A percentile compares a stretch with the other conserved stretches of the same genome.
These are phyloP conservation scores for Lasiurus cinereus DNA, from an alignment of 2,113 vertebrate species.

Conservation along the genomic window DNA sequence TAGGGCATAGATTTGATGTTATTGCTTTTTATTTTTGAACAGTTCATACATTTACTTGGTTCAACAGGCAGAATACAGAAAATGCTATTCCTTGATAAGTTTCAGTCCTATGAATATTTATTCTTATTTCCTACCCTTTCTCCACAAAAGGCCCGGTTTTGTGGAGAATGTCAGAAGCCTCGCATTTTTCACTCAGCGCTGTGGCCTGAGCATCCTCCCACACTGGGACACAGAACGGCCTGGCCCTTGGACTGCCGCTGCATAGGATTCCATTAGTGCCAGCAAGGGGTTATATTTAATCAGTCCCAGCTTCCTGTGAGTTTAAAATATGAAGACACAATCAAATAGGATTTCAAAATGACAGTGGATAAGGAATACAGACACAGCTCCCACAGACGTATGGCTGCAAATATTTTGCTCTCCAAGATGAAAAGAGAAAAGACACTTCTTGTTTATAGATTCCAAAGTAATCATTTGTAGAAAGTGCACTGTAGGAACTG, in stretches of 20 bases:
- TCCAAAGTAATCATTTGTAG: not conserved
- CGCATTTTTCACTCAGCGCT: slow-evolving; percentile 22
- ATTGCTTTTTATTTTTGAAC: not conserved
- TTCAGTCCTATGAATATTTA: not conserved
- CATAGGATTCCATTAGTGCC: not conserved
- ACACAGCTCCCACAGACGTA: not conserved
- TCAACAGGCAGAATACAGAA: slow-evolving; percentile 23
- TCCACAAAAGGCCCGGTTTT: not conserved
- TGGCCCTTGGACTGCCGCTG: not conserved
- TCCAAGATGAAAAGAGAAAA: not conserved
- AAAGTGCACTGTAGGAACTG: slow-evolving; percentile 2
- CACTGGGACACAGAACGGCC: not conserved
- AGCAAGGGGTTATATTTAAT: not conserved
- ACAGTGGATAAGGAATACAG: not conserved
- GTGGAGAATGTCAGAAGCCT: not conserved
- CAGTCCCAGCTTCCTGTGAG: not conserved
- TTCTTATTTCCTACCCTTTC: not conserved
- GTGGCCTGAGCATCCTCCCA: not conserved
- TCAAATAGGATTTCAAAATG: slow-evolving; percentile 28
- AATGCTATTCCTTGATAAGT: not conserved
- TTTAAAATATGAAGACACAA: not conserved
- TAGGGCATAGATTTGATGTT: not conserved
- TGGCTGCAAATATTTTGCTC: not conserved
- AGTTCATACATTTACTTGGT: not conserved
- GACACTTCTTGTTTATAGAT: not conserved